Percentiles rank a stretch among this genome's conserved stretches.
Evolutionary conservation across 2,113 vertebrate species (phyloP).

Genomic region (Onychorhynchus coronatus): DNA sequence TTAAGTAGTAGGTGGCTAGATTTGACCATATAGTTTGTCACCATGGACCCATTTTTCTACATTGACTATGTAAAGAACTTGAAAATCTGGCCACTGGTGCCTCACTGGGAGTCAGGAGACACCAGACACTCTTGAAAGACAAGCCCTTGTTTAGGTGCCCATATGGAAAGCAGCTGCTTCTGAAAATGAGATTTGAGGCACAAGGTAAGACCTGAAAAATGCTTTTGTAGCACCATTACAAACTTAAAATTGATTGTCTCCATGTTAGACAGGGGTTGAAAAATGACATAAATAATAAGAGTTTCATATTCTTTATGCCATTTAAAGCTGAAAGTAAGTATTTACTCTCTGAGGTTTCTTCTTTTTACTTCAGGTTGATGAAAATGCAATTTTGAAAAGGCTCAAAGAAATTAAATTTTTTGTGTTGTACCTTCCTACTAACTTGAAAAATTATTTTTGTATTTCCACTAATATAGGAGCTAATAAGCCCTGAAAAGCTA

Average conservation of each 20-base stretch:
- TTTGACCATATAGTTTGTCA: background rate
- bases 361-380: background rate
- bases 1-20: background rate
- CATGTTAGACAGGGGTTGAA: background rate
- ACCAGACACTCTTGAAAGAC: background rate
- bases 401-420: background rate
- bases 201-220: background rate
- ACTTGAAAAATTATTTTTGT: background rate
- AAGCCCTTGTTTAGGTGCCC: background rate
- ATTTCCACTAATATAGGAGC: background rate
- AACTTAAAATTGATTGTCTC: background rate
- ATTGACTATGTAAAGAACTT: background rate
- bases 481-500: background rate
- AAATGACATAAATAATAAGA: background rate
- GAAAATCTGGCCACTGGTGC: slow-evolving; percentile 19
- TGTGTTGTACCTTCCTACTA: background rate
- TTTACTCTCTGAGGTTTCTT: background rate
- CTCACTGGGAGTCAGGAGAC: background rate
- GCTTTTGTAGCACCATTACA: background rate
- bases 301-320: background rate
- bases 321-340: background rate
- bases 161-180: background rate
- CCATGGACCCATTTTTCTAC: slow-evolving; percentile 41
- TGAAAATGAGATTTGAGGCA: background rate
- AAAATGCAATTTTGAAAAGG: background rate